These are phyloP conservation scores for Malacoraja senta DNA, from an alignment of 2,797 vertebrate genomes.

Conservation along the genomic window DNA sequence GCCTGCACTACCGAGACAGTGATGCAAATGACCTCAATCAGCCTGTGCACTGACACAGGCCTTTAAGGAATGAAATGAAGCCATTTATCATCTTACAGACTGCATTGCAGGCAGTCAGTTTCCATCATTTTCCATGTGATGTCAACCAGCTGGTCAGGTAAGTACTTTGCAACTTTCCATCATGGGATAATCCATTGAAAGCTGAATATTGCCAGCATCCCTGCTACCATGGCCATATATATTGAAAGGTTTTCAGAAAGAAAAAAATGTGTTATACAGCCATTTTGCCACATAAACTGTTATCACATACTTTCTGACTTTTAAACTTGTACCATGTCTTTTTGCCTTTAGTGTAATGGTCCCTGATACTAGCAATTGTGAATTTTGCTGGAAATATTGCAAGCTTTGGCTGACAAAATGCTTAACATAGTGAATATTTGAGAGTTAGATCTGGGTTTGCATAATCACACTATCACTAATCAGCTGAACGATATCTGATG, in stretches of 20 bases:
- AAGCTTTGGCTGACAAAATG: background rate
- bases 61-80: constrained; percentile 27
- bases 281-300: background rate
- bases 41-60: constrained; percentile 32
- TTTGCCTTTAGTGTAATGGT: no score
- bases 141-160: background rate
- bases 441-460: background rate
- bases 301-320: background rate
- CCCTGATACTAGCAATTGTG: background rate
- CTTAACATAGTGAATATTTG: background rate
- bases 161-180: constrained; percentile 25
- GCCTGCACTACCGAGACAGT: constrained; percentile 9
- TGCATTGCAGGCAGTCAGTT: constrained; percentile 26
- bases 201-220: background rate
- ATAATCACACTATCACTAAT: background rate
- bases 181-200: constrained; percentile 20
- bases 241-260: background rate
- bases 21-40: constrained; percentile 34
- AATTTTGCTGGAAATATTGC: background rate
- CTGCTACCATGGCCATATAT: background rate
- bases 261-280: background rate
- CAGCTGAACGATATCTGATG: background rate
- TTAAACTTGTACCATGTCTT: background rate
- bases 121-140: constrained; percentile 19
- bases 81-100: constrained; percentile 32